A percentile compares a stretch with the other conserved stretches of the same genome.
Evolutionary conservation across 2,888 invertebrate genomes (phyloP).

Genomic region (Cheiracanthium punctorium): DNA sequence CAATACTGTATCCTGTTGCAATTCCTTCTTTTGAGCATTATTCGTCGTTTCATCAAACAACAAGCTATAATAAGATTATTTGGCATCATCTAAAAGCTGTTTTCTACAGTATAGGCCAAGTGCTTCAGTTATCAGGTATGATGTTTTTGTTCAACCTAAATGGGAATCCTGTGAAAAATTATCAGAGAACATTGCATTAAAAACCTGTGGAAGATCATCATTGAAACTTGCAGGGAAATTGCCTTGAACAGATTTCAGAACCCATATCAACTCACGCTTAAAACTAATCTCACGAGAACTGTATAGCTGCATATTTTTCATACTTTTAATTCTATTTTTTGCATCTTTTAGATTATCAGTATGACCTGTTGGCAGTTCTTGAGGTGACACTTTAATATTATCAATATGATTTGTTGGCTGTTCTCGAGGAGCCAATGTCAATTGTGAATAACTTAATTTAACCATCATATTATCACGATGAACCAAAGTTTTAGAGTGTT

Average conservation of each 20-base stretch:
- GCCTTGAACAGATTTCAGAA: constrained; percentile 18
- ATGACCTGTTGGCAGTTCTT: no score
- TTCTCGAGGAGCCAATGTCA: neutral
- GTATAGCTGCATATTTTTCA: neutral
- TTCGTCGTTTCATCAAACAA: constrained; percentile 35
- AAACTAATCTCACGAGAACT: neutral
- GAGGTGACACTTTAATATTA: no score
- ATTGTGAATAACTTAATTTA: neutral
- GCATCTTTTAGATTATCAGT: no score
- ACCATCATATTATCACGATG: neutral
- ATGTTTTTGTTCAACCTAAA: constrained; percentile 13
- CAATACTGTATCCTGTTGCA: constrained; percentile 18
- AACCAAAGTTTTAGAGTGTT: neutral
- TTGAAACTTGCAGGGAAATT: constrained; percentile 8
- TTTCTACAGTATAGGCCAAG: constrained; percentile 32
- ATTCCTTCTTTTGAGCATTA: constrained; percentile 24
- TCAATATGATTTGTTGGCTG: neutral
- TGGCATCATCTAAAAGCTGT: neutral
- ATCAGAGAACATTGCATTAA: constrained; percentile 29
- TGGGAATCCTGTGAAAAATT: neutral
- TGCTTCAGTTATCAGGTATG: constrained; percentile 33
- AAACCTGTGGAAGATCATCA: constrained; percentile 9
- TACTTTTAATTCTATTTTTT: no score
- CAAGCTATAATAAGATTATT: neutral
- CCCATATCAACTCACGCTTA: constrained; percentile 34